A percentile compares a stretch with the other conserved stretches of the same genome.
Evolutionary conservation across 2,888 invertebrate species (phyloP).

Genomic region (Aquatica leii): DNA sequence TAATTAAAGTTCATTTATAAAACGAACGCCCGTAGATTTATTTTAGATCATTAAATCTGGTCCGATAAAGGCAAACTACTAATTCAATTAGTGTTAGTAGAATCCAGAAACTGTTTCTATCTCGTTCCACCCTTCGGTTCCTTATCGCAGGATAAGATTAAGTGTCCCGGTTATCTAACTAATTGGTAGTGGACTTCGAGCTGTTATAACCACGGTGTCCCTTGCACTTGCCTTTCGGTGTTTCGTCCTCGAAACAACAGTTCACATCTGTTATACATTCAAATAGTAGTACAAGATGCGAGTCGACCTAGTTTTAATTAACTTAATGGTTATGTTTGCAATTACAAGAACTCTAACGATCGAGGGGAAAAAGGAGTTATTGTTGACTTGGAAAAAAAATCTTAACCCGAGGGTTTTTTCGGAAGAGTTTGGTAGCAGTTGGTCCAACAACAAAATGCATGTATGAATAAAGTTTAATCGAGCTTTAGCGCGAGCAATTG

Average conservation of each 20-base stretch:
- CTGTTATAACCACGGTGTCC: slow-evolving; percentile 32
- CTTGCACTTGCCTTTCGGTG: slow-evolving; percentile 30
- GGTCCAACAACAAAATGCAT: too few species aligned
- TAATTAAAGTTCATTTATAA: slow-evolving; percentile 26
- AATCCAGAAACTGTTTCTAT: slow-evolving; percentile 39
- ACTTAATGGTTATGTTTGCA: slow-evolving; percentile 20
- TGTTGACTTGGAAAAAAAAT: too few species aligned
- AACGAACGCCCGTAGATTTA: slow-evolving; percentile 33
- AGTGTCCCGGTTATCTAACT: slow-evolving; percentile 53
- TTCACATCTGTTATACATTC: slow-evolving; percentile 19
- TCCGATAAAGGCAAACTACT: slow-evolving; percentile 35
- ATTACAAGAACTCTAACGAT: slow-evolving; percentile 19
- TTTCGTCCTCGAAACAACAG: slow-evolving; percentile 14
- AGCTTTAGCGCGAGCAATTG: not conserved
- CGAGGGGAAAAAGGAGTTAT: slow-evolving; percentile 15
- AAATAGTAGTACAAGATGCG: slow-evolving; percentile 1
- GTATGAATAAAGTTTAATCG: too few species aligned
- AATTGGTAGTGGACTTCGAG: slow-evolving; percentile 55
- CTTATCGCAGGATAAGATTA: slow-evolving; percentile 53
- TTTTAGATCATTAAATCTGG: slow-evolving; percentile 37
- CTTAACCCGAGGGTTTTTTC: too few species aligned
- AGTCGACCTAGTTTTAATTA: slow-evolving; percentile 18
- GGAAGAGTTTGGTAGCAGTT: too few species aligned
- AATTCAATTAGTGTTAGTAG: slow-evolving; percentile 37
- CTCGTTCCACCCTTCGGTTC: slow-evolving; percentile 45